phyloP scores from a whole-genome alignment of 1,140 invertebrate species.

The Drosophila ercepeae region DNA sequence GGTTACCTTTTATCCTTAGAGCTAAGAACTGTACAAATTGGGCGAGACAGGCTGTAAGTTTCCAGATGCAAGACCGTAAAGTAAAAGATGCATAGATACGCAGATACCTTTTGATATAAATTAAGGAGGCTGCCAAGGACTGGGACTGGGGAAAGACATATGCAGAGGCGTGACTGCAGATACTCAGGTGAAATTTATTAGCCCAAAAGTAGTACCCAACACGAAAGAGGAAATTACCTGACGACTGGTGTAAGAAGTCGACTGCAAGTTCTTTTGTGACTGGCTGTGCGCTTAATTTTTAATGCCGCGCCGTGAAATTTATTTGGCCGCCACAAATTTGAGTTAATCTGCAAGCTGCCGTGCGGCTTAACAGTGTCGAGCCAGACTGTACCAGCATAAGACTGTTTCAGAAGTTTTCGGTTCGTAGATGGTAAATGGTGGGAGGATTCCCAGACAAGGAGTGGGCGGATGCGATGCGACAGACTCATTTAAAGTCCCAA shows the following conservation, averaged over 20 bases:
- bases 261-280: slow-evolving; percentile 57
- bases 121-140: slow-evolving; percentile 29
- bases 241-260: slow-evolving; percentile 40
- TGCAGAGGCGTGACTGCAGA: slow-evolving; percentile 70
- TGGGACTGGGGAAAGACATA: slow-evolving; percentile 54
- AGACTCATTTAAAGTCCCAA: slow-evolving; percentile 61
- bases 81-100: slow-evolving; percentile 39
- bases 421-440: not conserved
- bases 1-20: slow-evolving; percentile 10
- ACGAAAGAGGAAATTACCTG: slow-evolving; percentile 58
- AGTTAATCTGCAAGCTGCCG: slow-evolving; percentile 68
- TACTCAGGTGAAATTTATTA: slow-evolving; percentile 72
- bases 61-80: slow-evolving; percentile 3
- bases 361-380: slow-evolving; percentile 40
- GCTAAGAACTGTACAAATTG: slow-evolving; percentile 46
- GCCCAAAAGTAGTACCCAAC: slow-evolving; percentile 24
- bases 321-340: slow-evolving; percentile 76
- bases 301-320: slow-evolving; percentile 70
- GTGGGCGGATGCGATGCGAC: slow-evolving; percentile 6
- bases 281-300: slow-evolving; percentile 66
- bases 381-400: slow-evolving; percentile 49
- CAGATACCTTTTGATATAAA: slow-evolving; percentile 51
- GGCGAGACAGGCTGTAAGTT: slow-evolving; percentile 49
- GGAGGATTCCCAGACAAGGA: not conserved
- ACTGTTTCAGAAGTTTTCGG: not conserved